Conservation (phyloP, 2,113 vertebrate species). For the Hemicordylus capensis region DNA sequence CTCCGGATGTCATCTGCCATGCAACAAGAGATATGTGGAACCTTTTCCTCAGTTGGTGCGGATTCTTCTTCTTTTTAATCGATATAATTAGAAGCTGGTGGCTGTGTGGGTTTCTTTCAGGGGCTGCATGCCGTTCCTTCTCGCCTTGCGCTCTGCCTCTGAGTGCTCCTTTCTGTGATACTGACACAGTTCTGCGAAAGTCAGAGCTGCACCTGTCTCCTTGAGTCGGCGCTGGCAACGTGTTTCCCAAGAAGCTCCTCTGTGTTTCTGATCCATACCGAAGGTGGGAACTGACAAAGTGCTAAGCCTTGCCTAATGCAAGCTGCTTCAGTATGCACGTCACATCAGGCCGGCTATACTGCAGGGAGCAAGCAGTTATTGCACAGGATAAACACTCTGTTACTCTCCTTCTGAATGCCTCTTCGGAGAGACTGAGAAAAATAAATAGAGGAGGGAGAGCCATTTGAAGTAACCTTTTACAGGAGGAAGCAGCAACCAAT, state of each 20-base stretch:
- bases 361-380: conserved; percentile 73
- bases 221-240: conserved; percentile 11
- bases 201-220: conserved; percentile 1
- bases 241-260: conserved; percentile 42
- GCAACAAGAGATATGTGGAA: conserved; percentile 24
- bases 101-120: too few species aligned
- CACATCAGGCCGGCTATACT: conserved; percentile 67
- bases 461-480: conserved; percentile 59
- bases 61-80: too few species aligned
- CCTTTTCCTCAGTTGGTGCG: conserved; percentile 2
- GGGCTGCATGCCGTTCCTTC: conserved; percentile 13
- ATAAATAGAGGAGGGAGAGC: conserved; percentile 56
- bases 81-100: neutral
- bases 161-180: neutral
- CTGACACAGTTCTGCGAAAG: neutral
- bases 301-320: conserved; percentile 67
- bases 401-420: conserved; percentile 70
- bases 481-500: conserved; percentile 63
- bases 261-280: conserved; percentile 25
- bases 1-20: conserved; percentile 42
- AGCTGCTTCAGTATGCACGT: conserved; percentile 71
- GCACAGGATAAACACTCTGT: conserved; percentile 70
- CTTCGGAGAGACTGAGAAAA: conserved; percentile 60
- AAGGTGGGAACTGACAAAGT: conserved; percentile 64
- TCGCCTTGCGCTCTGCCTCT: conserved; percentile 2